phyloP scores from a whole-genome alignment of 2,797 vertebrate species.

The Sparidentex hasta region DNA sequence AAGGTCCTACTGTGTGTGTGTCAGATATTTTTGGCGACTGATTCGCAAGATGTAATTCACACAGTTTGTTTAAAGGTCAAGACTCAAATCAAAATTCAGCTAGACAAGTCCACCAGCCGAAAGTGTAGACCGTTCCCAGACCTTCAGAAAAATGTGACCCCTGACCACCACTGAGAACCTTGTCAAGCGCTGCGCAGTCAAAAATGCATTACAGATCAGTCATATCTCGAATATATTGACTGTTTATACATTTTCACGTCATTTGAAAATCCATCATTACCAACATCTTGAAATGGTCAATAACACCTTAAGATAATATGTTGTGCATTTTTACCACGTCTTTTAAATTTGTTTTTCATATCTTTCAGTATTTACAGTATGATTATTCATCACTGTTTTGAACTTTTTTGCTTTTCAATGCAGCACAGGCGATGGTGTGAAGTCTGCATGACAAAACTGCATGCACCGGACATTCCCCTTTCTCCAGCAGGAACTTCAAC shows the following conservation, averaged over 20 bases:
- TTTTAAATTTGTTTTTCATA: neutral
- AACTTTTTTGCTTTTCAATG: conserved; percentile 61
- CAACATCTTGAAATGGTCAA: neutral
- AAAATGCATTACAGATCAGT: conserved; percentile 21
- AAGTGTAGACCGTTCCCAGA: neutral
- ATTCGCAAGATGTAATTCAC: conserved; percentile 7
- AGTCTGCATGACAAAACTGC: conserved; percentile 66
- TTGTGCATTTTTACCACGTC: neutral
- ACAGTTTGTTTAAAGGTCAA: neutral
- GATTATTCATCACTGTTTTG: conserved; percentile 6
- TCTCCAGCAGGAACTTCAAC: conserved; percentile 47
- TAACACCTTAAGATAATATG: neutral
- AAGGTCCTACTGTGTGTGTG: conserved; percentile 8
- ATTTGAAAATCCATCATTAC: neutral
- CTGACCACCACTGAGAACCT: conserved; percentile 6
- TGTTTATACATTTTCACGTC: conserved; percentile 13
- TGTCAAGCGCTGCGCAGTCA: conserved; percentile 12
- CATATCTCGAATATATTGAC: conserved; percentile 5
- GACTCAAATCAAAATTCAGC: neutral
- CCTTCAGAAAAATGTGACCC: neutral
- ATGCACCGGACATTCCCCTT: conserved; percentile 49
- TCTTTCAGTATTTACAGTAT: conserved; percentile 26
- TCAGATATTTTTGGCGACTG: conserved; percentile 1
- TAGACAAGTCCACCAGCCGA: neutral
- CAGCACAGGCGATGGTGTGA: conserved; percentile 27